A percentile compares a stretch with the other conserved stretches of the same genome.
phyloP scores from a whole-genome alignment of 1,140 invertebrate species.

The Apolygus lucorum region DNA sequence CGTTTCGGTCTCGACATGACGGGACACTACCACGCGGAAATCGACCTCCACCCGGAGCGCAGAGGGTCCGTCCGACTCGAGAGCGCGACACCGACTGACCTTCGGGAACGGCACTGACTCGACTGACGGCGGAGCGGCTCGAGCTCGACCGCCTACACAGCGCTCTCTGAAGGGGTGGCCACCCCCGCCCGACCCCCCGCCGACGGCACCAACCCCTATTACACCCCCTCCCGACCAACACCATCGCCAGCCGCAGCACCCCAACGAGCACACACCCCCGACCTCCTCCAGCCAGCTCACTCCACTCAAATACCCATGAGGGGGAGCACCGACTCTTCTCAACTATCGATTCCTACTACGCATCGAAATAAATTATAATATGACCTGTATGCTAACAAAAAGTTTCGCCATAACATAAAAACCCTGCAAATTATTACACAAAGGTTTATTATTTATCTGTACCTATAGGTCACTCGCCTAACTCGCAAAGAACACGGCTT shows the following conservation, averaged over 20 bases:
- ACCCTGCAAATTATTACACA: no score
- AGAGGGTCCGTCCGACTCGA: slow-evolving; percentile 31
- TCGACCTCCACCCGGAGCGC: background rate
- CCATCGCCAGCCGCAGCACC: background rate
- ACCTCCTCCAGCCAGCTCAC: background rate
- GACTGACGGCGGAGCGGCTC: slow-evolving; percentile 18
- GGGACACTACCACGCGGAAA: background rate
- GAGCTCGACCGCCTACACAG: background rate
- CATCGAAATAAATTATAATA: no score
- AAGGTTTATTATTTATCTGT: no score
- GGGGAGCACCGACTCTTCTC: no score
- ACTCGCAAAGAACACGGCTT: no score
- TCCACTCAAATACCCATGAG: background rate
- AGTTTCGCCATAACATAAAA: no score
- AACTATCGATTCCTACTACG: no score
- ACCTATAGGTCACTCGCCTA: no score
- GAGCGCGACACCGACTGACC: slow-evolving; percentile 43
- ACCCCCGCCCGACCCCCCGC: background rate
- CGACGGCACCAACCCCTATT: background rate
- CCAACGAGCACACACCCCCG: background rate
- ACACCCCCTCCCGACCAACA: background rate
- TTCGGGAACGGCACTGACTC: slow-evolving; percentile 41
- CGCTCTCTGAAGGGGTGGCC: background rate
- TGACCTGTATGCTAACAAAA: no score
- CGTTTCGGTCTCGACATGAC: slow-evolving; percentile 17